phyloP scores from a whole-genome alignment of 1,140 invertebrate species.

The Linepithema humile region DNA sequence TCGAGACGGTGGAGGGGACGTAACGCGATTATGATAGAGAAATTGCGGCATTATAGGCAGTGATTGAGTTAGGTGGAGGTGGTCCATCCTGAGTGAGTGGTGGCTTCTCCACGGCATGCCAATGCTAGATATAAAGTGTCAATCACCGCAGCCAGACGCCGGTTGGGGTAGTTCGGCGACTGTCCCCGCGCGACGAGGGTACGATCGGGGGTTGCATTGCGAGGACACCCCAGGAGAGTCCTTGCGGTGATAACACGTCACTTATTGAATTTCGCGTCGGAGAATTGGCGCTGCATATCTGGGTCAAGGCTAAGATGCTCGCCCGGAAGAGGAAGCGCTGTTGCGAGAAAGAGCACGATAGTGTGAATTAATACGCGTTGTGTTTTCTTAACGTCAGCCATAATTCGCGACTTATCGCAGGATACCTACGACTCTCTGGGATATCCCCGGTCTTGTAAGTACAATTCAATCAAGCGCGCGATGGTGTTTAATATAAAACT shows the following conservation, averaged over 20 bases:
- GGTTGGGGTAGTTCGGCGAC: conserved; percentile 58
- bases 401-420: neutral
- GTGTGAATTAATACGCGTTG: neutral
- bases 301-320: conserved; percentile 66
- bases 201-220: conserved; percentile 15
- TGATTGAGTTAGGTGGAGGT: conserved; percentile 82
- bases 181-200: conserved; percentile 23
- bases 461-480: too few species aligned
- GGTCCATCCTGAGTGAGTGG: conserved; percentile 67
- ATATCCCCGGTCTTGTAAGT: too few species aligned
- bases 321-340: conserved; percentile 6
- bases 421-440: too few species aligned
- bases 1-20: conserved; percentile 65
- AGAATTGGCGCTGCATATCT: conserved; percentile 60
- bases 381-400: neutral
- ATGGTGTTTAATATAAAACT: too few species aligned
- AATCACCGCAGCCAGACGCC: conserved; percentile 78
- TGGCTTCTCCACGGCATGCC: conserved; percentile 72
- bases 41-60: conserved; percentile 83
- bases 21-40: conserved; percentile 83
- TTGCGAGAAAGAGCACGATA: neutral
- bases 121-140: conserved; percentile 82
- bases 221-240: conserved; percentile 61
- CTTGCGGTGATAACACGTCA: conserved; percentile 72
- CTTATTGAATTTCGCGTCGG: conserved; percentile 73